Percentiles rank a stretch among this genome's conserved stretches.
Evolutionary conservation across 2,888 invertebrate species (phyloP).

Genomic region (Cactoblastis cactorum): DNA sequence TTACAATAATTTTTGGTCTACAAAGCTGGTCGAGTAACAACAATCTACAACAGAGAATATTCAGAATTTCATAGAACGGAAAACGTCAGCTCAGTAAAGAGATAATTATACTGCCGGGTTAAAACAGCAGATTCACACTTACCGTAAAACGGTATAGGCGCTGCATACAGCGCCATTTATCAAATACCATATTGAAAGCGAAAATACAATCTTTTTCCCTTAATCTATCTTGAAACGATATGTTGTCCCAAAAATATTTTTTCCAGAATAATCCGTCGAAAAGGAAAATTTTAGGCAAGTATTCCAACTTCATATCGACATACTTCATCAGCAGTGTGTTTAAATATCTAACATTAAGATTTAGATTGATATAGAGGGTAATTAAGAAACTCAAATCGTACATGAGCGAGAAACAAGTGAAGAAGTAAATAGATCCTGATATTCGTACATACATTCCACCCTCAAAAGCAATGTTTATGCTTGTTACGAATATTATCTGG

Average conservation of each 20-base stretch:
- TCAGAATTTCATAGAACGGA: too few species aligned
- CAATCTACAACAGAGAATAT: too few species aligned
- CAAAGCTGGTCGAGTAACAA: too few species aligned
- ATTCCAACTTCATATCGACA: background rate
- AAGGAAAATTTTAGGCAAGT: background rate
- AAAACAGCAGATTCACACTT: background rate
- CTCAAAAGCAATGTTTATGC: background rate
- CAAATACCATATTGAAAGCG: background rate
- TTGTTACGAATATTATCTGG: background rate
- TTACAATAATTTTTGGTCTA: too few species aligned
- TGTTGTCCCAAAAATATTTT: background rate
- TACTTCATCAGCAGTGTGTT: background rate
- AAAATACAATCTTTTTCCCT: background rate
- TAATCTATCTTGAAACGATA: background rate
- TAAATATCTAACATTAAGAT: background rate
- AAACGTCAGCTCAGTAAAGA: too few species aligned
- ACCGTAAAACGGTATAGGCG: background rate
- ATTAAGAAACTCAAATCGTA: background rate
- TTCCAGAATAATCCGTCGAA: conserved; percentile 3
- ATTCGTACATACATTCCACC: background rate
- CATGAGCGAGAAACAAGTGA: background rate
- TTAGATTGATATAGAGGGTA: background rate
- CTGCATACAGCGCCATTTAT: background rate
- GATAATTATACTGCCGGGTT: too few species aligned
- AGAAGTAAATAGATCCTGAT: background rate